These are phyloP conservation scores for Ganaspis sp. DNA, from an alignment of 1,140 invertebrate genomes.

Conservation along the genomic window DNA sequence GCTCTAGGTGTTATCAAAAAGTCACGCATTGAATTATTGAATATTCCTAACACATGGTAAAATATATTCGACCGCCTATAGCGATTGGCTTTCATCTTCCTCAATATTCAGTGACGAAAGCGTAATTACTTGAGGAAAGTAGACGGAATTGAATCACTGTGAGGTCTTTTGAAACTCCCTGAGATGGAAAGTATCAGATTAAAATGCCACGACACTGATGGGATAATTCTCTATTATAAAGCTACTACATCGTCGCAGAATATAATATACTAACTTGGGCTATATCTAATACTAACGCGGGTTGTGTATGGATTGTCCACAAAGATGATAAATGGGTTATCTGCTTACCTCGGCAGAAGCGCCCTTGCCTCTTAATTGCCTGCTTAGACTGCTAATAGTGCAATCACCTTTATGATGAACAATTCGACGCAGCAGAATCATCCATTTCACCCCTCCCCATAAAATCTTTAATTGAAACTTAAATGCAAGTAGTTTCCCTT, in stretches of 20 bases:
- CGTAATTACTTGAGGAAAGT: not conserved
- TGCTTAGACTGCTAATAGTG: not conserved
- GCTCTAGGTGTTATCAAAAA: not conserved
- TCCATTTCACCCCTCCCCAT: not conserved
- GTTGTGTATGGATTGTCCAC: not conserved
- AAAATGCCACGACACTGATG: not conserved
- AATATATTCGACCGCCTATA: not conserved
- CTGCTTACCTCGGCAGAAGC: not conserved
- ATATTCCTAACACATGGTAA: not conserved
- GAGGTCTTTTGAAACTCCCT: not conserved
- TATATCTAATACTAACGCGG: not conserved
- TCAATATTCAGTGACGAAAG: not conserved
- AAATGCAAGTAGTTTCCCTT: not conserved
- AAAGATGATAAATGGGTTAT: slow-evolving; percentile 3
- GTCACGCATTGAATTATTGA: slow-evolving; percentile 9
- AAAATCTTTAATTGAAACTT: not conserved
- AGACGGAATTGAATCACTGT: not conserved
- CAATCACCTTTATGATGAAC: not conserved
- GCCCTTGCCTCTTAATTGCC: not conserved
- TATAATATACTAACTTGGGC: not conserved
- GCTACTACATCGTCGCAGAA: not conserved
- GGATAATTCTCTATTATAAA: not conserved
- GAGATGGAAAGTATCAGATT: not conserved
- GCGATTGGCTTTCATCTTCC: not conserved
- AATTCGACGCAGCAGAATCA: not conserved